A percentile compares a stretch with the other conserved stretches of the same genome.
phyloP scores from a whole-genome alignment of 2,113 vertebrate species.

The Oplegnathus fasciatus region DNA sequence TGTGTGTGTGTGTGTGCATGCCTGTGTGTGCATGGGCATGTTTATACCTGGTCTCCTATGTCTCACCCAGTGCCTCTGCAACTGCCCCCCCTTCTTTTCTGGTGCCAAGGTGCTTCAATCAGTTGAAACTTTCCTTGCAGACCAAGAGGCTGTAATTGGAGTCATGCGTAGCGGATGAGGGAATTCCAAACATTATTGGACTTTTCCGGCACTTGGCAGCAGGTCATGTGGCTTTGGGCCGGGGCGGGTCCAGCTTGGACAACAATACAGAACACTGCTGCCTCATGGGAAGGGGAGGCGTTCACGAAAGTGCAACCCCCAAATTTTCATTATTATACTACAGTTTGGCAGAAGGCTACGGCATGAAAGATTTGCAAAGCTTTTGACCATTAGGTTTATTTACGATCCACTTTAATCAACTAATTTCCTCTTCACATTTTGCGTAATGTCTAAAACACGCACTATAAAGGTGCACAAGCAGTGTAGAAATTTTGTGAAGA shows the following conservation, averaged over 20 bases:
- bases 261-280: slow-evolving; percentile 31
- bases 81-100: background rate
- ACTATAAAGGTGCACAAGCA: background rate
- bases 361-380: slow-evolving; percentile 6
- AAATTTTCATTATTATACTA: slow-evolving; percentile 32
- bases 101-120: slow-evolving; percentile 69
- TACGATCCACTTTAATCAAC: slow-evolving; percentile 34
- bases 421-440: slow-evolving; percentile 23
- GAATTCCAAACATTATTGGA: slow-evolving; percentile 83
- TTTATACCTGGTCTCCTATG: slow-evolving; percentile 61
- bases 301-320: background rate
- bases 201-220: slow-evolving; percentile 78
- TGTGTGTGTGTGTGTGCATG: slow-evolving; percentile 56
- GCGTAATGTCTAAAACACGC: slow-evolving; percentile 3
- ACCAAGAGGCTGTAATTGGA: slow-evolving; percentile 75
- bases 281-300: slow-evolving; percentile 14
- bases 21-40: slow-evolving; percentile 76
- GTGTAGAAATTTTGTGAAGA: background rate
- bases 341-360: slow-evolving; percentile 9
- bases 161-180: slow-evolving; percentile 81
- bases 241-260: slow-evolving; percentile 53
- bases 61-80: slow-evolving; percentile 19
- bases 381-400: background rate
- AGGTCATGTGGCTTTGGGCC: slow-evolving; percentile 72
- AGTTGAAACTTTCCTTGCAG: slow-evolving; percentile 61